Evolutionary conservation across 1,140 invertebrate species (phyloP).

Genomic region (Lepidotrigona ventralis): DNA sequence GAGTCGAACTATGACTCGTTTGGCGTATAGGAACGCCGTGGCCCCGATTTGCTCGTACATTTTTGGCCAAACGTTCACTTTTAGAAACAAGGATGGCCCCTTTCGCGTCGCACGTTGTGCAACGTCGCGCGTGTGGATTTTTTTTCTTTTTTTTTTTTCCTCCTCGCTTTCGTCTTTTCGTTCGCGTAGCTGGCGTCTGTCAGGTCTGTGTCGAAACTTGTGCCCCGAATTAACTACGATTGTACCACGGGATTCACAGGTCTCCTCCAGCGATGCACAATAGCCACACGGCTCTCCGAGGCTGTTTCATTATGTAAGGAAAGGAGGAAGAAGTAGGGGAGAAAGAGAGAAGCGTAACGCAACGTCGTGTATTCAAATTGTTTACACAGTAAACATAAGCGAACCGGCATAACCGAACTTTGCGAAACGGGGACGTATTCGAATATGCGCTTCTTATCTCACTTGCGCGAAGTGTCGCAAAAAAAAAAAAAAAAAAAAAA

Average conservation of each 20-base stretch:
- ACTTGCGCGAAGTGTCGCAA: background rate
- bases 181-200: constrained; percentile 12
- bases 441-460: constrained; percentile 21
- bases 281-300: constrained; percentile 5
- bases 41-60: constrained; percentile 46
- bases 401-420: background rate
- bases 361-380: constrained; percentile 17
- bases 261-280: constrained; percentile 21
- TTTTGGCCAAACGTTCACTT: constrained; percentile 66
- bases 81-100: constrained; percentile 45
- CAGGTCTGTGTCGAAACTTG: constrained; percentile 48
- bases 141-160: constrained; percentile 12
- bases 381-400: constrained; percentile 26
- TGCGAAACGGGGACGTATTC: constrained; percentile 7
- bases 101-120: constrained; percentile 47
- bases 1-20: background rate
- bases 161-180: background rate
- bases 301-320: constrained; percentile 2
- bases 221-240: constrained; percentile 59
- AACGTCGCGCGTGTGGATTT: constrained; percentile 19
- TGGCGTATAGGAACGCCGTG: background rate
- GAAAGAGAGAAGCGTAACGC: background rate
- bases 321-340: background rate
- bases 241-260: constrained; percentile 25
- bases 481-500: background rate